Evolutionary conservation across 2,797 vertebrate species (phyloP), one percentile per base, ranked within the genome.

Genomic region (Yasuhikotakia modesta): DNA sequence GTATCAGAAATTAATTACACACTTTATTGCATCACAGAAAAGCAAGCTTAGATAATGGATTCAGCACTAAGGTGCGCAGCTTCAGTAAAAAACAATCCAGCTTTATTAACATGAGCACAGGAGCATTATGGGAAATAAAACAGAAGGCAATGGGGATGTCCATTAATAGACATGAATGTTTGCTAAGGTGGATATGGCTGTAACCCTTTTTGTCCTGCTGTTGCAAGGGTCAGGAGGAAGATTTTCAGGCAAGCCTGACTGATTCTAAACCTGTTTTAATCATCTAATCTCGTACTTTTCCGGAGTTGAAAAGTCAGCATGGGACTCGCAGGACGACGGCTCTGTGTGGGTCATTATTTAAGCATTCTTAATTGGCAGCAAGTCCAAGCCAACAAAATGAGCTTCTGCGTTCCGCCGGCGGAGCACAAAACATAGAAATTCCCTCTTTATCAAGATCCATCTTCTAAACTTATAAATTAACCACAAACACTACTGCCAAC

Each of bases 321-420:
- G 76, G 70, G 50, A 70, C 43, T 71, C 55, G 30, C 57, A 78
- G 74, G 70, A 73, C 80, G 64, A 70, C 48, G n/a, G 50, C 70
- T 73, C 64, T 71, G 45, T 67, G 71, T 72, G 50, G 78, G 79
- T 83, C 79, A 79, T 83, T 82, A 83, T 82, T 82, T 82, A 71
- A 73, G 72, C 70, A 66, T 79, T 78, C 72, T 80, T 77, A 83
- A 84, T 79, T 81, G 84, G 76, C 72, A 63, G 60, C 53, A 32
- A 79, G 58, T 45, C 48, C 70, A 73, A 72, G 27, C 19, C 30
- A 70, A 73, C 63, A 79, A 61, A 70, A 73, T 30, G 57, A 76
- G 46, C 4, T 1, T 22, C 39, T 21, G 52, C 55, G 69, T 81
- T 79, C 68, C 78, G 80, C 78, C 71, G 70, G 75, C 63, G 30